Evolutionary conservation across 2,113 vertebrate species (phyloP).

Genomic region (Colius striatus): DNA sequence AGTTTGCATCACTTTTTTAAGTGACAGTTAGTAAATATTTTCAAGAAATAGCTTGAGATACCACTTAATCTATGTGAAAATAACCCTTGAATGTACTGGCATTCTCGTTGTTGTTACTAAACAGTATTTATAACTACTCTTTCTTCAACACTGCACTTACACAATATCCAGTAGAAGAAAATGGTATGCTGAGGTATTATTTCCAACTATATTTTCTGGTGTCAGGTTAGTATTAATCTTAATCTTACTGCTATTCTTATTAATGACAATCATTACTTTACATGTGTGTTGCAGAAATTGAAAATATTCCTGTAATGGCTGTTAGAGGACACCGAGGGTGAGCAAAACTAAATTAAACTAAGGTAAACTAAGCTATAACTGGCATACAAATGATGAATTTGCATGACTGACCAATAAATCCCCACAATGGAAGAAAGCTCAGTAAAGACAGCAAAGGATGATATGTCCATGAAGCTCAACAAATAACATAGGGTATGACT

Average conservation of each 20-base stretch:
- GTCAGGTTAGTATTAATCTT: not conserved
- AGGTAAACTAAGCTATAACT: not conserved
- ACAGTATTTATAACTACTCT: not conserved
- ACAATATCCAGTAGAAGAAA: not conserved
- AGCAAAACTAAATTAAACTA: not conserved
- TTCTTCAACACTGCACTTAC: not conserved
- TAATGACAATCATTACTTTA: not conserved
- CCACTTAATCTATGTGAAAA: not conserved
- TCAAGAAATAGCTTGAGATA: not conserved
- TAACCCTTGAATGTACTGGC: not conserved
- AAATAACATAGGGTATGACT: not conserved
- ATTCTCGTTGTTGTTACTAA: not conserved
- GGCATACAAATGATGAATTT: not conserved
- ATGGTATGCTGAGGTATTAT: not conserved
- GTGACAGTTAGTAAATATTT: not conserved
- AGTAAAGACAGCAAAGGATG: not conserved
- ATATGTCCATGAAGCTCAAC: not conserved
- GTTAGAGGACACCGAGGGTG: not conserved
- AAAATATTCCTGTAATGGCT: not conserved
- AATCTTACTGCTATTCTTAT: not conserved
- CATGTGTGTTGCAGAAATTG: not conserved
- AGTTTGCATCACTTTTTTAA: not conserved
- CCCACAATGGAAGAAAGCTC: not conserved
- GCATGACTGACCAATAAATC: not conserved
- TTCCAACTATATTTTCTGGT: not conserved